These are phyloP conservation scores for Coregonus suidteri DNA, from an alignment of 2,797 vertebrate species.

Conservation along the genomic window DNA sequence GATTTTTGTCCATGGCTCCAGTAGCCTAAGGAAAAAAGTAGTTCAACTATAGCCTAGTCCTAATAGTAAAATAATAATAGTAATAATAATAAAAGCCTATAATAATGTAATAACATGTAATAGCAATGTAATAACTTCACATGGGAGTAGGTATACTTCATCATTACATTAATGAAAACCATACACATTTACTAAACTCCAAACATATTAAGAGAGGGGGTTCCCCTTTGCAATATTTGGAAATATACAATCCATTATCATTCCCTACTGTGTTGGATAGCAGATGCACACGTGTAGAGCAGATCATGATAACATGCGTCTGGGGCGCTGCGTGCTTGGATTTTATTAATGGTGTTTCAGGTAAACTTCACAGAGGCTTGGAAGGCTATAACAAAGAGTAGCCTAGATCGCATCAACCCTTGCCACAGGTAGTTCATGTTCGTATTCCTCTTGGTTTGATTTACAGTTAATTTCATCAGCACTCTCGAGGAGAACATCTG, in stretches of 20 bases:
- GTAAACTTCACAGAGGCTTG: slow-evolving; percentile 53
- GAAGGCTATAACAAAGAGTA: slow-evolving; percentile 20
- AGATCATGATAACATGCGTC: slow-evolving; percentile 55
- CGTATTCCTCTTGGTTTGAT: slow-evolving; percentile 32
- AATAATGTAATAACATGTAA: neutral
- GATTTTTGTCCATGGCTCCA: slow-evolving; percentile 8
- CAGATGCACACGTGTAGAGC: slow-evolving; percentile 68
- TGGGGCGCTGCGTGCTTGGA: slow-evolving; percentile 50
- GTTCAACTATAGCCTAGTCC: neutral
- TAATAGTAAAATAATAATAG: slow-evolving; percentile 14
- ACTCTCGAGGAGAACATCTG: slow-evolving; percentile 50
- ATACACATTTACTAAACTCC: neutral
- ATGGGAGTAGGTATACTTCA: neutral
- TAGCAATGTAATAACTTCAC: neutral
- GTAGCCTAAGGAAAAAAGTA: neutral
- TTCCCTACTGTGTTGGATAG: slow-evolving; percentile 33
- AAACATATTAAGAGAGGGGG: slow-evolving; percentile 8
- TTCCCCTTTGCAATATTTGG: slow-evolving; percentile 9
- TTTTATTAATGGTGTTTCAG: slow-evolving; percentile 70
- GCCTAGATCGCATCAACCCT: slow-evolving; percentile 36
- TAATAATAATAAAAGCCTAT: slow-evolving; percentile 6
- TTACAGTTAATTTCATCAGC: slow-evolving; percentile 45
- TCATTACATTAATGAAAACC: neutral
- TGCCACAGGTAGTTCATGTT: slow-evolving; percentile 50
- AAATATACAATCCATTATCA: slow-evolving; percentile 36